Conservation (phyloP, 2,113 vertebrate genomes). For the Hassar affinis region DNA sequence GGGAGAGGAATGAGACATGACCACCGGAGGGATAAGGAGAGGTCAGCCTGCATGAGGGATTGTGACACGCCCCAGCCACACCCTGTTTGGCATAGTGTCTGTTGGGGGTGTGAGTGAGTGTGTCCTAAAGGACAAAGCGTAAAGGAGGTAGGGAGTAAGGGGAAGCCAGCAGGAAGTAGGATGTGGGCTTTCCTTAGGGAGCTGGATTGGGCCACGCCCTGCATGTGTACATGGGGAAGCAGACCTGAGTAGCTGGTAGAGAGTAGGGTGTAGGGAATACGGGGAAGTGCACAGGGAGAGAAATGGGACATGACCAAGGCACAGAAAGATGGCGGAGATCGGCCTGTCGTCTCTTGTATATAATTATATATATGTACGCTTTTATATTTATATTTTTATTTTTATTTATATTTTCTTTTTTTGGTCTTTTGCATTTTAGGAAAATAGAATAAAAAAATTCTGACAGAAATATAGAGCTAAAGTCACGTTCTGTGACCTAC, state of each 20-base stretch:
- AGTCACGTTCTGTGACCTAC: constrained; percentile 74
- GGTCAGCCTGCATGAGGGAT: not conserved
- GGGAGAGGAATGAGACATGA: constrained; percentile 72
- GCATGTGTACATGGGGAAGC: not conserved
- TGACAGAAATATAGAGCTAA: constrained; percentile 88
- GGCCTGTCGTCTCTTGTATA: constrained; percentile 37
- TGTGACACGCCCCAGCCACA: not conserved
- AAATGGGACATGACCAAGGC: constrained; percentile 86
- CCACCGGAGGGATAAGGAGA: constrained; percentile 30
- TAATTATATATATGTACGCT: constrained; percentile 24
- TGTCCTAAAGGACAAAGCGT: not conserved
- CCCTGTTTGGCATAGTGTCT: not conserved
- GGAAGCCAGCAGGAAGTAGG: constrained; percentile 58
- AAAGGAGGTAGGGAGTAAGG: constrained; percentile 32
- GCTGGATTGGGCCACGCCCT: not conserved
- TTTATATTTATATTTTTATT: constrained; percentile 48
- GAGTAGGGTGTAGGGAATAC: constrained; percentile 9
- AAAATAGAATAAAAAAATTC: constrained; percentile 98
- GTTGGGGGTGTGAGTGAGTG: constrained; percentile 31
- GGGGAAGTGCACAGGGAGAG: constrained; percentile 56
- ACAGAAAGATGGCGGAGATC: constrained; percentile 83
- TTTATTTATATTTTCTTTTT: constrained; percentile 51
- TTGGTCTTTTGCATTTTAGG: constrained; percentile 79
- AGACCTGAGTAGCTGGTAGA: constrained; percentile 53
- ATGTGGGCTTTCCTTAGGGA: constrained; percentile 70